Base-by-base conservation (phyloP, 1,140 invertebrate genomes). In the Zaprionus taronus region DNA sequence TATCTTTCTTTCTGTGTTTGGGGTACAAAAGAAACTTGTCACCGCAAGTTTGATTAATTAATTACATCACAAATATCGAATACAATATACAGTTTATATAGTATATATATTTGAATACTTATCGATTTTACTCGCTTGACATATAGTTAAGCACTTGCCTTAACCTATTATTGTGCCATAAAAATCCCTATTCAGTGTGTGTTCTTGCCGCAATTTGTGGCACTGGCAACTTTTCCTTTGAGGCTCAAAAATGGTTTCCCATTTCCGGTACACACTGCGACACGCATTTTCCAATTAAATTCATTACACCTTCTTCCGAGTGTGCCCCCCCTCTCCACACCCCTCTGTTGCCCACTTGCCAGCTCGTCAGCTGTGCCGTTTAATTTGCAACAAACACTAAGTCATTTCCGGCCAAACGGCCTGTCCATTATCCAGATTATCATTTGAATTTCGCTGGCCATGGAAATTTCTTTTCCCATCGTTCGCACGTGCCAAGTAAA, bases 281-380 rank as follows among this genome's bases (percentile, higher is more conserved):
- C 84, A 89, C 78, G 81, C 77, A 79, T 81, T 84, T 87, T 76
- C 77, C 84, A 89, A 87, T 87, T 87, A 87, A 89, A 89, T 87
- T 89, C 84, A 87, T 89, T 87, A 79, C 84, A 83, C 69, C 75
- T 81, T 84, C 81, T 81, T 83, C 77, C 77, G 83, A 53, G 36
- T 55, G 31, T n/a, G 41, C 41, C 41, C 1, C 1, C 3, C 9
- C 2, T 14, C 20, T 20, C 1, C 36, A 4, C 65, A 55, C 47
- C 41, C 34, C n/a, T 17, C 41, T 17, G 34, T 12, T 44, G 5
- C 28, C 2, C 9, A 34, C 31, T 11, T 34, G 9, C 31, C 31
- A 11, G 41, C 41, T 47, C 28, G 49, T 65, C 22, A 53, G 55
- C 28, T 56, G 58, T 63, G 58, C 68, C 60, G 83, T 81, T 80